Conservation (phyloP, 2,113 vertebrate species). For the Cygnus buccinator region DNA sequence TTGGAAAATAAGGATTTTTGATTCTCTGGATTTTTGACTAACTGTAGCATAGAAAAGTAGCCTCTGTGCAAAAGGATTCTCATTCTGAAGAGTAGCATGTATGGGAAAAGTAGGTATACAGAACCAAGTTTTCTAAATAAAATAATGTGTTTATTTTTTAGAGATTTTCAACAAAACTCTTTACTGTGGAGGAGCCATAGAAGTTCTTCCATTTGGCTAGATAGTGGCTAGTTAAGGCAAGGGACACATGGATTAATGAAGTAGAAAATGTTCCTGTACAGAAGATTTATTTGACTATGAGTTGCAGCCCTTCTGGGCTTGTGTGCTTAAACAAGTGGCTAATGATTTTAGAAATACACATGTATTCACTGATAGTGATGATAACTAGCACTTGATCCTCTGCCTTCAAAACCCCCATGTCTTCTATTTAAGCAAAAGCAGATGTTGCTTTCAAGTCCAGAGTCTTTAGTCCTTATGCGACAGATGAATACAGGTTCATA, state of each 20-base stretch:
- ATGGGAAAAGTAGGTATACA: not conserved
- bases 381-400: not conserved
- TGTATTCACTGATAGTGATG: not conserved
- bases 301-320: not conserved
- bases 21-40: not conserved
- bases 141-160: not conserved
- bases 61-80: not conserved
- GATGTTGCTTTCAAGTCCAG: not conserved
- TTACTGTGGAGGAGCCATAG: not conserved
- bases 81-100: not conserved
- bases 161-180: not conserved
- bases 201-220: not conserved
- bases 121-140: not conserved
- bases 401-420: not conserved
- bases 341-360: not conserved
- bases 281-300: not conserved
- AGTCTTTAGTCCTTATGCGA: not conserved
- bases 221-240: not conserved
- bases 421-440: not conserved
- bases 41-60: not conserved
- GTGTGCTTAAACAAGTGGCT: not conserved
- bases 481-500: not conserved
- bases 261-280: not conserved
- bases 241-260: not conserved
- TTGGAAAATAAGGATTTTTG: not conserved